phyloP scores from a whole-genome alignment of 2,888 invertebrate genomes.

The Abrostola triplasia region DNA sequence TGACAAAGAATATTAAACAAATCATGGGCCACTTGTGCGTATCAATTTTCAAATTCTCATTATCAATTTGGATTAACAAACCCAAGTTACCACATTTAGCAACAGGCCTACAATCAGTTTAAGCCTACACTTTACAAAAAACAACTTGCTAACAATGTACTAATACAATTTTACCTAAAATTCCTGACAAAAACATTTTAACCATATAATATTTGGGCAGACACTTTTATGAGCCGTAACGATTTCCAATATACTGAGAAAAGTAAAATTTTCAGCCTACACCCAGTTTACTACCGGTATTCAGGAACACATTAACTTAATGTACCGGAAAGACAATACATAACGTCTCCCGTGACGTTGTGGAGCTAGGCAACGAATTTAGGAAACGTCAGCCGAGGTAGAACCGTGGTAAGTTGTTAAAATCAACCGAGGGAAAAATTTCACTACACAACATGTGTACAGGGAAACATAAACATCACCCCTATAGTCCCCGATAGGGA shows the following conservation, averaged over 20 bases:
- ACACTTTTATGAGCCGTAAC: constrained; percentile 41
- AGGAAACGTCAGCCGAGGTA: constrained; percentile 20
- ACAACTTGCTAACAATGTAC: background rate
- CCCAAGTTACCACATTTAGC: too few species aligned
- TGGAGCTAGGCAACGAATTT: constrained; percentile 5
- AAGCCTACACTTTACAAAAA: too few species aligned
- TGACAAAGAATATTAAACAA: too few species aligned
- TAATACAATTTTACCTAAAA: background rate
- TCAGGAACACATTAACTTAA: constrained; percentile 48
- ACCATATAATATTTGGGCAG: constrained; percentile 21
- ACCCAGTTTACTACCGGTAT: constrained; percentile 39
- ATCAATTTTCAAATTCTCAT: too few species aligned
- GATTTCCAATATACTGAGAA: constrained; percentile 24
- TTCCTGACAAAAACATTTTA: constrained; percentile 24
- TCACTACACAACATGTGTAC: constrained; percentile 5
- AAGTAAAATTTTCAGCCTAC: constrained; percentile 32
- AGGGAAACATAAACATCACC: background rate
- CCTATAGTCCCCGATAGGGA: too few species aligned
- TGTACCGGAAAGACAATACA: constrained; percentile 49
- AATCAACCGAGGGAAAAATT: constrained; percentile 38
- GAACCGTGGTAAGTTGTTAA: constrained; percentile 31
- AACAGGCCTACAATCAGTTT: too few species aligned
- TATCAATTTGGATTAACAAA: too few species aligned
- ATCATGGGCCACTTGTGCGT: too few species aligned
- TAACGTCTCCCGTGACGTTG: constrained; percentile 21